Conservation (phyloP, 2,113 vertebrate species). For the Lagopus leucura region DNA sequence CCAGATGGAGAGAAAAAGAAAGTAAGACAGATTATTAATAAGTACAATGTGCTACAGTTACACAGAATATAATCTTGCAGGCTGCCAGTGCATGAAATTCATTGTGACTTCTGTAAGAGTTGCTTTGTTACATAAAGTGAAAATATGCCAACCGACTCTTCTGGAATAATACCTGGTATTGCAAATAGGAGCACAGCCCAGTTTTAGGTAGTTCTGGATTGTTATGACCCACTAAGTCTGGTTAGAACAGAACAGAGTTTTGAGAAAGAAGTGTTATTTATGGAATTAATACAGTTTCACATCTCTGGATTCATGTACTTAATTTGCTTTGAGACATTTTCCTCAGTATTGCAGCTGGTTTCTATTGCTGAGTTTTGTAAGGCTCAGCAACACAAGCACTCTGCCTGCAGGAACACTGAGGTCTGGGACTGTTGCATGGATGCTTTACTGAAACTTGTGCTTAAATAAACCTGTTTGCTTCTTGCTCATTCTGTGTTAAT, state of each 20-base stretch:
- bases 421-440: not conserved
- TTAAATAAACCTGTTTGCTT: not conserved
- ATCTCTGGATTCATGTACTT: not conserved
- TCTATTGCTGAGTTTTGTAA: not conserved
- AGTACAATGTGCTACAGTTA: not conserved
- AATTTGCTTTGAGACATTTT: not conserved
- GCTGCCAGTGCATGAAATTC: not conserved
- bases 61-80: not conserved
- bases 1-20: conserved; percentile 64
- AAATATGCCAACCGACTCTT: not conserved
- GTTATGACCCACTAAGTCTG: not conserved
- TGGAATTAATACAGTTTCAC: accelerated
- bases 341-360: not conserved
- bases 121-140: not conserved
- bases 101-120: not conserved
- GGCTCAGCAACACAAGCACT: not conserved
- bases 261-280: not conserved
- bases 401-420: not conserved
- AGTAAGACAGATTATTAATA: conserved; percentile 22
- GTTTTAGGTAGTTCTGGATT: not conserved
- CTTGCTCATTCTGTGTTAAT: not conserved
- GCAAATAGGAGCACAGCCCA: not conserved
- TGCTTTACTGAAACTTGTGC: not conserved
- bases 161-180: not conserved
- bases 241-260: not conserved